A percentile compares a stretch with the other conserved stretches of the same genome.
Evolutionary conservation across 2,113 vertebrate species (phyloP).

Genomic region (Daubentonia madagascariensis): DNA sequence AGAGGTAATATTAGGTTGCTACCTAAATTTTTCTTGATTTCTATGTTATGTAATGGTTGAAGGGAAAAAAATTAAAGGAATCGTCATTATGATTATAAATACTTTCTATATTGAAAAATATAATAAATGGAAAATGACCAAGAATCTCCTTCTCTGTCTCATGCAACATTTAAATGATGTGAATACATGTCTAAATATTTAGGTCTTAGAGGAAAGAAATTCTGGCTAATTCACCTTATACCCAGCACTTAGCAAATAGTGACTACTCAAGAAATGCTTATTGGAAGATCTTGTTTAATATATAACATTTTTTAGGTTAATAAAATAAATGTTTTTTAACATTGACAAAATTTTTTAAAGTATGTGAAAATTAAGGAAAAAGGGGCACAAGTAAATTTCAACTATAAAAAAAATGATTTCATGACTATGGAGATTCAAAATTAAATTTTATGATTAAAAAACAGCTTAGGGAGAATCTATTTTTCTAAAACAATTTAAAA

Average conservation of each 20-base stretch:
- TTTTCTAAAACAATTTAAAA: not conserved
- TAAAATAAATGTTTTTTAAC: not conserved
- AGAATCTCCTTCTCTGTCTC: not conserved
- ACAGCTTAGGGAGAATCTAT: not conserved
- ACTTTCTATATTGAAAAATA: not conserved
- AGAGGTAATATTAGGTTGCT: not conserved
- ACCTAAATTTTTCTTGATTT: not conserved
- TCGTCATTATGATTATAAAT: not conserved
- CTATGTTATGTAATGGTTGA: not conserved
- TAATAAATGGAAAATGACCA: slow-evolving; percentile 9
- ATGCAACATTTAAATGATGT: not conserved
- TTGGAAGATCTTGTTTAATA: not conserved
- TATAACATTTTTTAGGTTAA: not conserved
- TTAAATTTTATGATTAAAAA: not conserved
- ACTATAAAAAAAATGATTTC: not conserved
- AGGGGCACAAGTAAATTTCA: not conserved
- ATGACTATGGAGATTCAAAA: not conserved
- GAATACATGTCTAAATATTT: not conserved
- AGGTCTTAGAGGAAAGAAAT: not conserved
- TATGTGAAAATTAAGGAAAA: not conserved
- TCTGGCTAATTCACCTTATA: not conserved
- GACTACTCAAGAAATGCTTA: not conserved
- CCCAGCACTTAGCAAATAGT: not conserved
- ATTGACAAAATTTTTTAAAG: not conserved
- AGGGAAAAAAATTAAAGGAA: not conserved